A percentile compares a stretch with the other conserved stretches of the same genome.
These are phyloP conservation scores for Lasioglossum leucozonium DNA, from an alignment of 2,888 invertebrate species.

Conservation along the genomic window DNA sequence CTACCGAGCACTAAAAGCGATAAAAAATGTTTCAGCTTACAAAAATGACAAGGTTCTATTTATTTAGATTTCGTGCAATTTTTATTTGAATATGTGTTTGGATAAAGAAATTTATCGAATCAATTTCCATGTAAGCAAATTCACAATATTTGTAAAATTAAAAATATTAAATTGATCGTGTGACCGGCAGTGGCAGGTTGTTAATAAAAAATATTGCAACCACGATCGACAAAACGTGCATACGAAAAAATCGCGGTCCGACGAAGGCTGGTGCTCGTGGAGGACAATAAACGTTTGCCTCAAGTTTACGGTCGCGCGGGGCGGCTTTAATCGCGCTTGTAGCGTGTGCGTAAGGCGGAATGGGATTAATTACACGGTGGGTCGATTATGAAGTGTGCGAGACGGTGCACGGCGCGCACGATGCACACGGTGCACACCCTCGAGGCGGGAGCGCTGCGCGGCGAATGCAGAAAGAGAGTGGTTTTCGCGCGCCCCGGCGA, in stretches of 20 bases:
- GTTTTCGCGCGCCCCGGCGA: background rate
- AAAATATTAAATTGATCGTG: too few relatives aligned
- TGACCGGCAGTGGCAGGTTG: too few relatives aligned
- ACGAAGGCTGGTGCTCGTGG: background rate
- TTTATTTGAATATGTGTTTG: too few relatives aligned
- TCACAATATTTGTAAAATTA: too few relatives aligned
- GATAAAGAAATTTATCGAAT: too few relatives aligned
- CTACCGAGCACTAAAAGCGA: too few relatives aligned
- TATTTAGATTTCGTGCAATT: too few relatives aligned
- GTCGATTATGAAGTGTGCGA: conserved; percentile 10
- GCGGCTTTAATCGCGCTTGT: background rate
- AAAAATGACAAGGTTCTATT: too few relatives aligned
- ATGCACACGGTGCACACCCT: background rate
- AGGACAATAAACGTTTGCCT: background rate
- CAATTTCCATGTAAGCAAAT: too few relatives aligned
- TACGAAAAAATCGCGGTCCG: background rate
- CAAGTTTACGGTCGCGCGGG: background rate
- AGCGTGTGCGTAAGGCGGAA: background rate
- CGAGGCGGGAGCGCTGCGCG: background rate
- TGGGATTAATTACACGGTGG: conserved; percentile 23
- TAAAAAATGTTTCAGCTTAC: too few relatives aligned
- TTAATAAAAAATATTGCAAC: background rate
- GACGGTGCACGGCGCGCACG: background rate
- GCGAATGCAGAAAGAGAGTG: background rate
- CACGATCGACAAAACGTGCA: background rate